Evolutionary conservation across 2,113 vertebrate genomes (phyloP).

Genomic region (Osmerus mordax): DNA sequence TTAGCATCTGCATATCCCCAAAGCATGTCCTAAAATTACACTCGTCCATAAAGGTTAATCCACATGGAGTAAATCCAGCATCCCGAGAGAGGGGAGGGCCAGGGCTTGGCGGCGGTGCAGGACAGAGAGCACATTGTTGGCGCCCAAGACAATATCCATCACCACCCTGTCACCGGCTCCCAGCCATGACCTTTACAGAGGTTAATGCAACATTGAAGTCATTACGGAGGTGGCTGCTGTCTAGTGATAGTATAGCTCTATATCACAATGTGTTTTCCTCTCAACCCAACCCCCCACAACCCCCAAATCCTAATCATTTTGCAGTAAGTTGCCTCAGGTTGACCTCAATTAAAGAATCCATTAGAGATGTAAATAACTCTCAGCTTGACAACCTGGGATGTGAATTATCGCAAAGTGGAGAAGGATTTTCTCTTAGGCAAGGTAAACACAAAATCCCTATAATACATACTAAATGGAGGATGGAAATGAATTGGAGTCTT

Average conservation of each 20-base stretch:
- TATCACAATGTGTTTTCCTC: conserved; percentile 6
- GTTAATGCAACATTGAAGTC: conserved; percentile 44
- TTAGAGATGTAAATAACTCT: conserved; percentile 62
- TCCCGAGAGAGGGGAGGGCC: background rate
- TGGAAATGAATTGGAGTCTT: conserved; percentile 12
- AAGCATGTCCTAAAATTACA: no score
- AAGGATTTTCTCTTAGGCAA: conserved; percentile 46
- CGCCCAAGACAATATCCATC: conserved; percentile 40
- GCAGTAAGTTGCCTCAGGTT: conserved; percentile 39
- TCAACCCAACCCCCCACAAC: background rate
- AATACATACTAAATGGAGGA: conserved; percentile 28
- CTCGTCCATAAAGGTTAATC: no score
- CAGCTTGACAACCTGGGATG: conserved; percentile 34
- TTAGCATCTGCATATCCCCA: no score
- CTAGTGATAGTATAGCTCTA: background rate
- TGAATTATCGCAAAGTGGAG: conserved; percentile 48
- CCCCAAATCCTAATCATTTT: conserved; percentile 17
- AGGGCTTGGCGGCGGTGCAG: no score
- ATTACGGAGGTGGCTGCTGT: conserved; percentile 16
- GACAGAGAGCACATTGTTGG: background rate
- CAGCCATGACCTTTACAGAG: conserved; percentile 39
- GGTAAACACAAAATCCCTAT: conserved; percentile 45
- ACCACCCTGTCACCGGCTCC: conserved; percentile 34
- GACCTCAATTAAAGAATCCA: conserved; percentile 65
- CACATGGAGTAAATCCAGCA: no score